These are phyloP conservation scores for Aphrophora alni DNA, from an alignment of 2,888 invertebrate species.

Conservation along the genomic window DNA sequence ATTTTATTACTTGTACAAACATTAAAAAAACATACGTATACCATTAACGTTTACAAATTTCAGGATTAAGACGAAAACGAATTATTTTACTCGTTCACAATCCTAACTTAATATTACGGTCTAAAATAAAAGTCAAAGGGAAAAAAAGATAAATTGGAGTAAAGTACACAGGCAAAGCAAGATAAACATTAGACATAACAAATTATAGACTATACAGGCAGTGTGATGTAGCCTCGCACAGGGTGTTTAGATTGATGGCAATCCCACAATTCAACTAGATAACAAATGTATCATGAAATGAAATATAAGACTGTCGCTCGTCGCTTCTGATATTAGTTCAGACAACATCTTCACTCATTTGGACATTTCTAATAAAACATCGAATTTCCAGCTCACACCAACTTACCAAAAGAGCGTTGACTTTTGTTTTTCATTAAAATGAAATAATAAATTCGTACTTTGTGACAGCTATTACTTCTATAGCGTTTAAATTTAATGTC, in stretches of 20 bases:
- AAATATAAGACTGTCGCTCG: neutral
- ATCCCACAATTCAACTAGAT: neutral
- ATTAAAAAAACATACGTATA: too few relatives aligned
- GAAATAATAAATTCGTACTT: neutral
- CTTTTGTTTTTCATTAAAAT: neutral
- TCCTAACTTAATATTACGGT: too few relatives aligned
- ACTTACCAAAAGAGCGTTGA: neutral
- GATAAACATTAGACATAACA: neutral
- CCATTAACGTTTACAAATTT: too few relatives aligned
- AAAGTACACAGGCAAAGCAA: neutral
- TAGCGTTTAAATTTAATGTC: neutral
- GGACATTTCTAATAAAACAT: neutral
- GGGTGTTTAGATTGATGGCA: neutral
- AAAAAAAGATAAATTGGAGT: too few relatives aligned
- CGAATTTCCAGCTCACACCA: neutral
- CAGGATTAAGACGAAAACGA: too few relatives aligned
- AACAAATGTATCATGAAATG: neutral
- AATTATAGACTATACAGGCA: neutral
- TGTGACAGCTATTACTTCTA: neutral
- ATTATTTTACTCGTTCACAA: too few relatives aligned
- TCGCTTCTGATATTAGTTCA: neutral
- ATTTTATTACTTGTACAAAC: too few relatives aligned
- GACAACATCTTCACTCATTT: neutral
- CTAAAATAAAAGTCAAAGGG: too few relatives aligned
- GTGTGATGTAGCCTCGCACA: neutral